phyloP scores from a whole-genome alignment of 2,113 vertebrate species.

The Chloropsis hardwickii region DNA sequence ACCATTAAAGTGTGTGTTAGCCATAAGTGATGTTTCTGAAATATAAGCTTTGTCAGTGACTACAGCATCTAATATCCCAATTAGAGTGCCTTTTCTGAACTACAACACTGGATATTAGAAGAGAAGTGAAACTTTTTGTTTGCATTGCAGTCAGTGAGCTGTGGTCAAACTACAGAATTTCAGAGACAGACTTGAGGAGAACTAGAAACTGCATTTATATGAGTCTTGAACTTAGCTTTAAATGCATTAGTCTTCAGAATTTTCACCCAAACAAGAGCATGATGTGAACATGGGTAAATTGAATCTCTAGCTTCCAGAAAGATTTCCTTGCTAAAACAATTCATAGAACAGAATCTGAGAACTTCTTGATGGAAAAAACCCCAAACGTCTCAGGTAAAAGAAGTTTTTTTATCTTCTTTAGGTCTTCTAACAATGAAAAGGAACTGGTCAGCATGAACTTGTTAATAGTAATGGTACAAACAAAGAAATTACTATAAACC shows the following conservation, averaged over 20 bases:
- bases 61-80: neutral
- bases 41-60: neutral
- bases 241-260: neutral
- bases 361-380: rapidly evolving
- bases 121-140: neutral
- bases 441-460: neutral
- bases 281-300: rapidly evolving
- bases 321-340: neutral
- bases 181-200: neutral
- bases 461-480: neutral
- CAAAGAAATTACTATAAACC: neutral
- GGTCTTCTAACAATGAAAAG: neutral
- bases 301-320: neutral
- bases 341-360: neutral
- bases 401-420: neutral
- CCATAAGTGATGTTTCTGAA: neutral
- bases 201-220: neutral
- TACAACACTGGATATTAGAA: neutral
- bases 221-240: neutral
- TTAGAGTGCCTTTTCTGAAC: neutral
- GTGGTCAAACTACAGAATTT: neutral
- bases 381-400: neutral
- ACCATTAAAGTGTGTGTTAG: neutral
- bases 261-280: neutral
- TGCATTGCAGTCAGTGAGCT: neutral